phyloP scores from a whole-genome alignment of 2,797 vertebrate species.

The Telmatherina bonti region DNA sequence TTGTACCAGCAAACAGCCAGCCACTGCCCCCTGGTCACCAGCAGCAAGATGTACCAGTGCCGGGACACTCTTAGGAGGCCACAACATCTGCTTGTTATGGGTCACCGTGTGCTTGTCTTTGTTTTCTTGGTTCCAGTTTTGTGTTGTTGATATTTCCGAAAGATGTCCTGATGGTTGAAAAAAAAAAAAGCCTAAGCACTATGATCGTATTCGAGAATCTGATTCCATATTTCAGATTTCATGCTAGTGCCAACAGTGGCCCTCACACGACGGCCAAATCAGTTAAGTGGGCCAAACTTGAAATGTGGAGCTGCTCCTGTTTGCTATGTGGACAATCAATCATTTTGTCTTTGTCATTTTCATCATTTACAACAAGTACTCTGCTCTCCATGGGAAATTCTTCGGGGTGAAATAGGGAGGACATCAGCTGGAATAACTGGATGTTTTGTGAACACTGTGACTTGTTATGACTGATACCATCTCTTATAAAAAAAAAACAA shows the following conservation, averaged over 20 bases:
- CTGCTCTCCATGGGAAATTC: constrained; percentile 40
- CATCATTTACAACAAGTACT: constrained; percentile 29
- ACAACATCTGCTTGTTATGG: constrained; percentile 12
- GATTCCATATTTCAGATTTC: constrained; percentile 27
- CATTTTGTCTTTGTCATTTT: constrained; percentile 45
- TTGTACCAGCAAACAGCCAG: constrained; percentile 57
- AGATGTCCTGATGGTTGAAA: background rate
- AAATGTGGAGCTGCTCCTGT: constrained; percentile 34
- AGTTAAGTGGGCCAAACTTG: constrained; percentile 29
- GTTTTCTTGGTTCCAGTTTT: constrained; percentile 13
- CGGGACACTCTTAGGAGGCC: constrained; percentile 67
- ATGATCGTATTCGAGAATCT: constrained; percentile 12
- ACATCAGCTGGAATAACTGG: constrained; percentile 7
- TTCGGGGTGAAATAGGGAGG: constrained; percentile 8
- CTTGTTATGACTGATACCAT: constrained; percentile 5
- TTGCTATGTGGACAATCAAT: constrained; percentile 29
- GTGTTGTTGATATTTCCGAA: constrained; percentile 3
- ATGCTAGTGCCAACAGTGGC: constrained; percentile 20
- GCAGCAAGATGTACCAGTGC: constrained; percentile 61
- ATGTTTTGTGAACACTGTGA: constrained; percentile 47
- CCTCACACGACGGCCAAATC: constrained; percentile 5
- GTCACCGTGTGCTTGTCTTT: constrained; percentile 21
- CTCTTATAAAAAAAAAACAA: background rate
- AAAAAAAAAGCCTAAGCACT: constrained; percentile 7
- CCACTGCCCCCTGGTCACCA: constrained; percentile 54